Conservation (phyloP, 2,797 vertebrate species). For the Muscicapa comitata region DNA sequence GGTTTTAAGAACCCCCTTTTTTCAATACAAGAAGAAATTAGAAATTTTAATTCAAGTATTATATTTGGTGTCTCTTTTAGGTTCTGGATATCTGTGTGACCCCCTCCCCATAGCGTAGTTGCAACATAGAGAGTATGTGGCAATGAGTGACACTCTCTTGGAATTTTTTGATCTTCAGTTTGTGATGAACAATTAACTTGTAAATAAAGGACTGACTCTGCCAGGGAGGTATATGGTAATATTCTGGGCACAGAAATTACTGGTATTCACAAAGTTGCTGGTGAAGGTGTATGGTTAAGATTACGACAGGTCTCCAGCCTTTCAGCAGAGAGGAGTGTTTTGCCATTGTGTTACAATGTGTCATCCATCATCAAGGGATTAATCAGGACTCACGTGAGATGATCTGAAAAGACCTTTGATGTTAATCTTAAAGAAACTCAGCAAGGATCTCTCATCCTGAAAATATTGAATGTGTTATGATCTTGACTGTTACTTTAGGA, state of each 20-base stretch:
- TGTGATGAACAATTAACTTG: neutral
- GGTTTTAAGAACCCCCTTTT: neutral
- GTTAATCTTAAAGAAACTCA: neutral
- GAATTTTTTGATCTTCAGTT: neutral
- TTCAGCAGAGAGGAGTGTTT: neutral
- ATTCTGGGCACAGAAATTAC: neutral
- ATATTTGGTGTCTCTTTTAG: neutral
- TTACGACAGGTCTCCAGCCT: neutral
- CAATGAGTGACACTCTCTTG: neutral
- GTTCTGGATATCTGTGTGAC: neutral
- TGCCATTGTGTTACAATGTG: neutral
- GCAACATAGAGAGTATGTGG: neutral
- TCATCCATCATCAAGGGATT: constrained; percentile 11
- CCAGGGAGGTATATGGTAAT: neutral
- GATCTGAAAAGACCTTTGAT: constrained; percentile 29
- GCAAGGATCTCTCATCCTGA: neutral
- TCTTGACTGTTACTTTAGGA: neutral
- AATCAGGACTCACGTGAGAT: neutral
- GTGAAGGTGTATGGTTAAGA: neutral
- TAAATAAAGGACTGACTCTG: neutral
- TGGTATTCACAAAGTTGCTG: neutral
- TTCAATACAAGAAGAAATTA: neutral
- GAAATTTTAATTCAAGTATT: neutral
- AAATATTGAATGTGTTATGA: neutral
- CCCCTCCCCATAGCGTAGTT: accelerated